Evolutionary conservation across 2,113 vertebrate genomes (phyloP).

Genomic region (Pedionomus torquatus): DNA sequence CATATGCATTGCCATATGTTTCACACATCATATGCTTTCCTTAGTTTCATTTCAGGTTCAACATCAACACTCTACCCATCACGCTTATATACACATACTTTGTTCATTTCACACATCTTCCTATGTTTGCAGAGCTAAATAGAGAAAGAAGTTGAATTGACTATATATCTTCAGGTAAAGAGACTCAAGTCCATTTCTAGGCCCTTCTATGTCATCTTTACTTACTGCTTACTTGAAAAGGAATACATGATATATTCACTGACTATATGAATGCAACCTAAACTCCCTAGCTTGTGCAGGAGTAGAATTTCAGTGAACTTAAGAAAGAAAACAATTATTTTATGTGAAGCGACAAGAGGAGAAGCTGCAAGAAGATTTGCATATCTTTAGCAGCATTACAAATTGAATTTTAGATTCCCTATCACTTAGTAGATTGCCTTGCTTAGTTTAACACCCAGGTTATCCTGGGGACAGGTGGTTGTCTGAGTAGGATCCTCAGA

Average conservation of each 20-base stretch:
- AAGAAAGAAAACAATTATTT: neutral
- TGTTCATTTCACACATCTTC: slow-evolving; percentile 71
- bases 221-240: neutral
- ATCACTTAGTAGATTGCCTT: neutral
- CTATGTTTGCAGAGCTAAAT: slow-evolving; percentile 57
- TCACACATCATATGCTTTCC: slow-evolving; percentile 72
- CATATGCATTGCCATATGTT: slow-evolving; percentile 80
- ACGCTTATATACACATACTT: slow-evolving; percentile 70
- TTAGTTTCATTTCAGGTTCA: slow-evolving; percentile 72
- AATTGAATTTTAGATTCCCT: neutral
- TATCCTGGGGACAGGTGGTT: neutral
- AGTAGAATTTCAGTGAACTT: neutral
- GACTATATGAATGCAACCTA: neutral
- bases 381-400: neutral
- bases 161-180: neutral
- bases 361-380: neutral
- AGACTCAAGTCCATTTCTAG: neutral
- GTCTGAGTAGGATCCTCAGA: neutral
- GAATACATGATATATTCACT: neutral
- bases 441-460: neutral
- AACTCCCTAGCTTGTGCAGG: neutral
- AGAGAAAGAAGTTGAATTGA: slow-evolving; percentile 6
- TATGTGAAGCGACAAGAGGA: neutral
- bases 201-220: neutral
- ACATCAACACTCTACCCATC: slow-evolving; percentile 71